Base-by-base conservation (phyloP, 2,113 vertebrate species). In the Eudyptes chrysolophus region DNA sequence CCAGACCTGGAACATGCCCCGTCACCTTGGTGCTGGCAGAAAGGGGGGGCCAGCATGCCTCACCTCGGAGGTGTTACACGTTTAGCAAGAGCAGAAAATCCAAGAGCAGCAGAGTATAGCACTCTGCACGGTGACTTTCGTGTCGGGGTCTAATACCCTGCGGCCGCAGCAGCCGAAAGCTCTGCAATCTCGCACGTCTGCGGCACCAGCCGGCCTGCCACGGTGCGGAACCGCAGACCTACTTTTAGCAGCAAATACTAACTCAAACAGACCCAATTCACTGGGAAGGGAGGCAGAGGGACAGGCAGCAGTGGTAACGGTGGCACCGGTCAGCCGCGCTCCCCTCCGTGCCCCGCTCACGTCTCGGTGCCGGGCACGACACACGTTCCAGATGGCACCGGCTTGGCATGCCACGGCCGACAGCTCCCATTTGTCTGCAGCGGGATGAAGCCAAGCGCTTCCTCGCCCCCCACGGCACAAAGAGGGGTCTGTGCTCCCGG, bases 361-460 rank as follows among this genome's bases (percentile, higher is more conserved):
- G 2, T 44, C 87, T 11, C 52, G 2, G 46, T 5, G 1, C 61
- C 1, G 0, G 62, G 62, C 49, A 52, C 5, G 1, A 25, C 38
- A 7, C 26, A 20, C 2, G 4, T 60, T 74, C 48, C 10, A 40
- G 65, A 61, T 29, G 48, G 71, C 87, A 78, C 25, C 3, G 1
- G 25, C 71, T n/a, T 69, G 75, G 60, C 65, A 82, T 0, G 8
- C 6, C 10, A 1, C 1, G 8, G 42, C 69, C 10, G 1, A 49
- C 72, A 62, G 71, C 7, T 44, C 52, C 38, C 29, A 3, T 46
- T 57, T 92, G 79, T 36, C 48, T 4, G 0, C 4, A 0, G 25
- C 2, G 3, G 52, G 65, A 68, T 0, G 9, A 24, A 83, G 86
- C 70, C 70, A 25, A 71, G 62, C 66, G n/a, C 40, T 34, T 55